Evolutionary conservation across 2,113 vertebrate species (phyloP), one percentile per base, ranked within the genome.

Genomic region (Isichthys henryi): DNA sequence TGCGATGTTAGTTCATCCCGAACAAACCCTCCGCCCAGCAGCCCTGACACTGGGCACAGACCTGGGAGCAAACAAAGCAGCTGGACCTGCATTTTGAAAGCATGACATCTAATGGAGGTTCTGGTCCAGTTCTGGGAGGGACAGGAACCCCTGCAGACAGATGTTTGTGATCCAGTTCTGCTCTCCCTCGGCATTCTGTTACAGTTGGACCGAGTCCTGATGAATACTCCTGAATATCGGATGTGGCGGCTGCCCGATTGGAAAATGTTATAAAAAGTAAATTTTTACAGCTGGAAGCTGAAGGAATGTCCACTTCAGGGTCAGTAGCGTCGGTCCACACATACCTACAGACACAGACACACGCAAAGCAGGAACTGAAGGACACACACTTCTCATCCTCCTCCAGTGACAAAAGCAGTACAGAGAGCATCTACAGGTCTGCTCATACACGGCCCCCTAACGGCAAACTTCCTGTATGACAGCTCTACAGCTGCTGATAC

Each of bases 401-500:
- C 1, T 87, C 46, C 7, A 35, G 39, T 2, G 46, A 53, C 62
- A 39, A n/a, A 70, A n/a, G 0, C 23, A n/a, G 39, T 48, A 39
- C 39, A 46, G 58, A 88, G 52, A 46, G 35, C 56, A 50, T 39
- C 48, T 56, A 83, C 43, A 85, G n/a, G 56, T 27, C 23, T 43
- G 39, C 86, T 53, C 56, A 88, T 2, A n/a, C 31, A 48, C 43
- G 27, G 27, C 74, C 45, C 35, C 91, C 90, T 7, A 5, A 74
- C 13, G 62, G 21, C 27, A 31, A 21, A 77, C 6, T 23, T 46
- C 50, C 84, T 80, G 53, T 66, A 23, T 31, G 52, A 39, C 74
- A 90, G 90, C 91, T 58, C 82, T 88, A 82, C 43, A 89, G 86
- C 90, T 56, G 87, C 90, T 89, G 90, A 11, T 92, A 52, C 1